Evolutionary conservation across 2,888 invertebrate species (phyloP), one percentile per base, ranked within the genome.

Genomic region (Arge pagana): DNA sequence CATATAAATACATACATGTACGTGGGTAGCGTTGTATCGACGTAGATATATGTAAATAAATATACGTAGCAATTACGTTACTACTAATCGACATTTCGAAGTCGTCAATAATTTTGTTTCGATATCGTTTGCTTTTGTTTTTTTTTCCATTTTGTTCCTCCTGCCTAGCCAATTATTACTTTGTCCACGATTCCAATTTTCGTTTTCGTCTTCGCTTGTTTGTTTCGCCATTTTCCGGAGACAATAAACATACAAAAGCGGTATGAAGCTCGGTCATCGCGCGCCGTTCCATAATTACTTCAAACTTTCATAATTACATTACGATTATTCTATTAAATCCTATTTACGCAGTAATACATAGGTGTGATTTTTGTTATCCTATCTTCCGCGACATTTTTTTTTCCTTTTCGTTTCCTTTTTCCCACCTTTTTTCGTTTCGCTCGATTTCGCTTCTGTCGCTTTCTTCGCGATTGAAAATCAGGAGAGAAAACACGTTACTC

Each of bases 241-340:
- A 69, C 69, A 69, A 71, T 73, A 73, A 67, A 74, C 72, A 72
- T 73, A 71, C 65, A 74, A 74, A 75, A 75, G 74, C 73, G 66
- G 70, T 74, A 75, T 69, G 72, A 74, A 74, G 74, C 74, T 74
- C 72, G 72, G 70, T 74, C 67, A 68, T 72, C 70, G 67, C 68
- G 70, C 72, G 68, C 70, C 64, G 61, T 68, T 60, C 64, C n/a
- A n/a, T 59, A 57, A 35, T 56, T 41, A 23, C 37, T 54, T 41
- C 24, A 36, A 48, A 39, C 28, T 16, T 24, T 39, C 56, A 61
- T 58, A 57, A 59, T 65, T 60, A 60, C 59, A 60, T 24, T 43
- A 43, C 13, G 31, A 13, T 43, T 45, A 45, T n/a, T n/a, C 23
- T 15, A 33, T 33, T 45, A 45, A 45, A 45, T n/a, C 23, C 43